Evolutionary conservation across 2,888 invertebrate species (phyloP), one percentile per base, ranked within the genome.

Genomic region (Teleiodes luculella): DNA sequence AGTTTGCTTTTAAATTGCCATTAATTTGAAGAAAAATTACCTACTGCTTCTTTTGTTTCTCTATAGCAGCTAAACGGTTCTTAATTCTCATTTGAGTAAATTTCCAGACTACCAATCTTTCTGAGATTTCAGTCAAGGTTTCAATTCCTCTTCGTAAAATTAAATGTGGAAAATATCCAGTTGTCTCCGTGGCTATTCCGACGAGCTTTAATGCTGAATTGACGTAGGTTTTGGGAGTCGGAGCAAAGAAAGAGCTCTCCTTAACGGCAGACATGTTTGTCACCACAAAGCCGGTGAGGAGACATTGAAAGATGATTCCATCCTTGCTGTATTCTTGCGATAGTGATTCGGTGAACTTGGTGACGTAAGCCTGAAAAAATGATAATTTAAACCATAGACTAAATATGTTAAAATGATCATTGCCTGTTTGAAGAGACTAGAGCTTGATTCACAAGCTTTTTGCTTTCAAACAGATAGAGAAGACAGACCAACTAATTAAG

Each of bases 221-320:
- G 31, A 96, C 96, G 75, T 92, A 97, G 33, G 84, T 90, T 43
- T 93, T 91, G 0, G 96, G 92, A 0, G 93, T 91, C 0, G 96
- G 96, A 0, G 95, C 94, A 84, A 96, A 92, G 80, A 93, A 90
- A 0, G 93, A 92, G 28, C 94, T 90, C 35, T 90, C 90, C n/a
- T 92, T 91, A 55, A 97, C 94, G 68, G 95, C 95, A 8, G 95
- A 94, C 95, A 97, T 96, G 72, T 97, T 97, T 0, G 97, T 97
- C 18, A 96, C 96, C 0, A 98, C 97, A 65, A 95, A 96, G 1
- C 96, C 97, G 0, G 98, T 98, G 55, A 94, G 84, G 0, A 98
- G 89, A 72, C 95, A 94, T 84, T 98, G 97, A 4, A 97, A 89
- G 3, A 93, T 91, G 20, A 97, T 93, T 1, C 96, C 96, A 39